phyloP scores from a whole-genome alignment of 2,888 invertebrate genomes.

The Chesias legatella region DNA sequence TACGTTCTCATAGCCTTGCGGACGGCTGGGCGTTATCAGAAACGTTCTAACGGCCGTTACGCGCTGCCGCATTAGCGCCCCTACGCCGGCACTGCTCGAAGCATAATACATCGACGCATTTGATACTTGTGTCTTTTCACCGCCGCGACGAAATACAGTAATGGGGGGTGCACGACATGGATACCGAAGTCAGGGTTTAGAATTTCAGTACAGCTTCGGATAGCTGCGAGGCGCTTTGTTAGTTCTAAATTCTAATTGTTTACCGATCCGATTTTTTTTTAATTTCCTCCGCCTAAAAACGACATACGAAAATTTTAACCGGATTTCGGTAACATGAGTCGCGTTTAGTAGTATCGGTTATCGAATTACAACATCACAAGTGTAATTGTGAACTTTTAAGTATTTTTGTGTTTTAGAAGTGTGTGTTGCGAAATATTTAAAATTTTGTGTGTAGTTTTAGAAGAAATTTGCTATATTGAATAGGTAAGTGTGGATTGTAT shows the following conservation, averaged over 20 bases:
- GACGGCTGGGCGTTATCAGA: conserved; percentile 34
- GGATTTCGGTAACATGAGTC: conserved; percentile 40
- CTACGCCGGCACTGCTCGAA: conserved; percentile 22
- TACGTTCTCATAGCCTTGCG: conserved; percentile 81
- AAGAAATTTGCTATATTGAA: conserved; percentile 40
- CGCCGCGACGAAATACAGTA: conserved; percentile 67
- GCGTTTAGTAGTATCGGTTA: conserved; percentile 37
- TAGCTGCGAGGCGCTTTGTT: conserved; percentile 78
- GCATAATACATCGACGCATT: conserved; percentile 3
- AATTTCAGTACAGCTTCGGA: conserved; percentile 81
- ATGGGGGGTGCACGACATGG: conserved; percentile 79
- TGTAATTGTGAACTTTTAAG: conserved; percentile 37
- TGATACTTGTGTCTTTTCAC: conserved; percentile 36
- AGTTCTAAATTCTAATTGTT: conserved; percentile 73
- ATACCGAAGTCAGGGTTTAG: conserved; percentile 78
- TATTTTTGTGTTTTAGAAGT: conserved; percentile 29
- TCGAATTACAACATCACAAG: conserved; percentile 42
- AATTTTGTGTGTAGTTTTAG: conserved; percentile 31
- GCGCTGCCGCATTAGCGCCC: conserved; percentile 31
- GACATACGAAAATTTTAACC: conserved; percentile 40
- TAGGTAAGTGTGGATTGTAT: conserved; percentile 68
- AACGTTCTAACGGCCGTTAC: conserved; percentile 37
- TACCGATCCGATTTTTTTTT: conserved; percentile 68
- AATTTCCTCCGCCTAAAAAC: conserved; percentile 43
- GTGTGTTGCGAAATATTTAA: conserved; percentile 33